A percentile compares a stretch with the other conserved stretches of the same genome.
These are phyloP conservation scores for Helicolenus hilgendorfi DNA, from an alignment of 2,797 vertebrate species.

Conservation along the genomic window DNA sequence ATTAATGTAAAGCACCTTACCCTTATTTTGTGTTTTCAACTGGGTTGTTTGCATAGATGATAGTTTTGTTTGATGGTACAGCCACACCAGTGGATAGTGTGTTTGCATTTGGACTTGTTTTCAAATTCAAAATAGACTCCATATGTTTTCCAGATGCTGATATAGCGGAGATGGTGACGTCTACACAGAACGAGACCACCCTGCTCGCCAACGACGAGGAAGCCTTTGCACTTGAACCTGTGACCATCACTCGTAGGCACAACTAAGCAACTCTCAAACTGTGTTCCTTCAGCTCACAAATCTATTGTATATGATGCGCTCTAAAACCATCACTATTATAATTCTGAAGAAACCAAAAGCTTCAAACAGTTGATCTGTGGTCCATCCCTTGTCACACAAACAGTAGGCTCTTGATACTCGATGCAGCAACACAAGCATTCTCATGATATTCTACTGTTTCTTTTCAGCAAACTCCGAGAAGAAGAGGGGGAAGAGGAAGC, in stretches of 20 bases:
- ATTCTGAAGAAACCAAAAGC: not conserved
- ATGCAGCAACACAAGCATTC: not conserved
- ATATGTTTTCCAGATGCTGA: constrained; percentile 49
- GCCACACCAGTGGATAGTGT: not conserved
- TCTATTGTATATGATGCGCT: not conserved
- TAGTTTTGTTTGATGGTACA: not conserved
- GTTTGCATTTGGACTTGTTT: not conserved
- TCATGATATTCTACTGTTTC: not conserved
- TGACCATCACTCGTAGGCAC: constrained; percentile 80
- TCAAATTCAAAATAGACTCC: not conserved
- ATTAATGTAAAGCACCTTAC: not conserved
- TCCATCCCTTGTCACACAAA: not conserved
- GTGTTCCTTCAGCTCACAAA: not conserved
- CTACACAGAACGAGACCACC: constrained; percentile 60
- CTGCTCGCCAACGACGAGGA: constrained; percentile 63
- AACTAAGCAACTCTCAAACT: not conserved
- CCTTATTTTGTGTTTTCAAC: not conserved
- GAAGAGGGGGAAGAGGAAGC: constrained; percentile 79
- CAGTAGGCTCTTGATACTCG: not conserved
- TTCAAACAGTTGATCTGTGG: not conserved
- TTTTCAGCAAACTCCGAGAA: constrained; percentile 73
- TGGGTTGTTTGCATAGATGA: no score
- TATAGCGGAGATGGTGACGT: not conserved
- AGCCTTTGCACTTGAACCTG: constrained; percentile 87
- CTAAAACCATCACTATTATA: not conserved